Evolutionary conservation across 64 coral and sea anemone species (phyloP).

Genomic region (Dendrophyllia cribrosa): DNA sequence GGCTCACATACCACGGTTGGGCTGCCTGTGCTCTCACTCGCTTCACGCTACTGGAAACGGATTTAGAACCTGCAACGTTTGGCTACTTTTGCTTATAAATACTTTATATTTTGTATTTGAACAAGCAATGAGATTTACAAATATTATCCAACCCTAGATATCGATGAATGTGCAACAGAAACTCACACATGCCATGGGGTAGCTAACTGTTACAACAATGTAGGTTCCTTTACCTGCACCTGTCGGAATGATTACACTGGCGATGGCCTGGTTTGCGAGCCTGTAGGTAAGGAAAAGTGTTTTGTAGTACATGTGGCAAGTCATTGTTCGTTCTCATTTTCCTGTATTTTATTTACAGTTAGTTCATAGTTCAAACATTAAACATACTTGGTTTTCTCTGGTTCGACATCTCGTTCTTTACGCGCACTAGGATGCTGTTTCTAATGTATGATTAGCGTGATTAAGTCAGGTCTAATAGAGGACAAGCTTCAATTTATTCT

Average conservation of each 20-base stretch:
- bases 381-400: no score
- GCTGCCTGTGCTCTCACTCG: no score
- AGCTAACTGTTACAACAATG: neutral
- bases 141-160: neutral
- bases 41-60: no score
- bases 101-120: neutral
- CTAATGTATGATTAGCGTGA: no score
- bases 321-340: neutral
- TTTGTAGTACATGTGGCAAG: neutral
- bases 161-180: constrained; percentile 1
- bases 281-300: neutral
- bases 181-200: neutral
- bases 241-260: neutral
- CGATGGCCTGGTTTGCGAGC: neutral
- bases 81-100: no score
- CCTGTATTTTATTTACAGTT: neutral
- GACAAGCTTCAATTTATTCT: no score
- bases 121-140: neutral
- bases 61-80: no score
- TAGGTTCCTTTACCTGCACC: neutral
- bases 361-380: no score
- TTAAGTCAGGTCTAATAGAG: no score
- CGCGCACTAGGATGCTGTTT: no score
- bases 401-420: no score
- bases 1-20: no score